Percentiles rank a stretch among this genome's conserved stretches.
Conservation (phyloP, 1,140 invertebrate genomes). For the Drosophila oshimai region DNA sequence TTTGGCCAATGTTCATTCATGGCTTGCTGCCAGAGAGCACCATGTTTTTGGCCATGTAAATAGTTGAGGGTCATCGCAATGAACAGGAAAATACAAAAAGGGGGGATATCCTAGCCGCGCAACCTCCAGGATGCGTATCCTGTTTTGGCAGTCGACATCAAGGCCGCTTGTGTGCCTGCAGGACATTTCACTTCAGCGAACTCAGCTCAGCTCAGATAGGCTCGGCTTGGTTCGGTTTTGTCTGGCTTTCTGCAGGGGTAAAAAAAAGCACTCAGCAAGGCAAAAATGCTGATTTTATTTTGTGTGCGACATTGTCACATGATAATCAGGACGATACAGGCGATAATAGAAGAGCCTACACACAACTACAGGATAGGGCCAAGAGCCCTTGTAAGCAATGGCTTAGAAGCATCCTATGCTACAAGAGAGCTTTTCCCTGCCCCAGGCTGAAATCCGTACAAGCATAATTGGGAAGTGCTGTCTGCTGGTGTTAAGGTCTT, state of each 20-base stretch:
- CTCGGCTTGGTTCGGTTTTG: not conserved
- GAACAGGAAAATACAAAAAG: constrained; percentile 9
- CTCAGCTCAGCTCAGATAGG: constrained; percentile 7
- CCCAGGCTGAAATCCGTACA: not conserved
- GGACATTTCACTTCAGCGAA: constrained; percentile 34
- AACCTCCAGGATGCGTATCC: constrained; percentile 19
- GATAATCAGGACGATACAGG: constrained; percentile 65
- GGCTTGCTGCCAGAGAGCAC: not conserved
- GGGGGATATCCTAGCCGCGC: constrained; percentile 4
- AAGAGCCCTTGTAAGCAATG: constrained; percentile 34
- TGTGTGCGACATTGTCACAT: constrained; percentile 70
- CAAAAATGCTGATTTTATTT: constrained; percentile 78
- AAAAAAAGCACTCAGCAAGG: constrained; percentile 53
- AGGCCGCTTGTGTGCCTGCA: constrained; percentile 25
- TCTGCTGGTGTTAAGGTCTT: not conserved
- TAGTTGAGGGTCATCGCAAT: constrained; percentile 17
- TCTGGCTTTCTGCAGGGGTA: not conserved
- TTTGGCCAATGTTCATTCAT: constrained; percentile 5
- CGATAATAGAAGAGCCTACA: constrained; percentile 50
- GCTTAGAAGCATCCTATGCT: constrained; percentile 8
- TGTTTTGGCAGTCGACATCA: constrained; percentile 13
- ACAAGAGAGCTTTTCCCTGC: not conserved
- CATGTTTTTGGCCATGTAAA: constrained; percentile 35
- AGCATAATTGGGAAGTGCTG: constrained; percentile 10
- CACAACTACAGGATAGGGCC: constrained; percentile 7